Evolutionary conservation across 2,113 vertebrate species (phyloP).

Genomic region (Myotis brandtii): DNA sequence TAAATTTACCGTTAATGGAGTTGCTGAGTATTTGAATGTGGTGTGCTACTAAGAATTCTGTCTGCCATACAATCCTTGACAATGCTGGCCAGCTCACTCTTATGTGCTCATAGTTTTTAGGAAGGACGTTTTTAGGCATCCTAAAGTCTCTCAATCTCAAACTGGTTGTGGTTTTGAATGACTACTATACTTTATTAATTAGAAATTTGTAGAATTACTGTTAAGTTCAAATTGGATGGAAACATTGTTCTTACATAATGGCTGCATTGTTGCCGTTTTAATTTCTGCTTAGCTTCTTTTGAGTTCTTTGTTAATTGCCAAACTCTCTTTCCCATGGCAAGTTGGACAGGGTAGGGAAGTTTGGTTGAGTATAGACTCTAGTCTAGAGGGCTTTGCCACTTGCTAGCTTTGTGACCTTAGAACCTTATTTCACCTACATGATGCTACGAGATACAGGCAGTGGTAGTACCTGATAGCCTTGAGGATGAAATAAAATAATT

Average conservation of each 20-base stretch:
- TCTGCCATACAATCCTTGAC: neutral
- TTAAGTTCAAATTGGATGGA: slow-evolving; percentile 64
- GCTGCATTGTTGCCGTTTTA: slow-evolving; percentile 53
- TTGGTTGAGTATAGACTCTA: neutral
- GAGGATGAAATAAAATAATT: neutral
- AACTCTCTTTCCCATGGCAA: neutral
- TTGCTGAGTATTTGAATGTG: neutral
- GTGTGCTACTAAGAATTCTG: neutral
- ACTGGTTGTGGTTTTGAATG: slow-evolving; percentile 57
- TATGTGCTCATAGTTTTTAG: neutral
- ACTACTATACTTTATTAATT: slow-evolving; percentile 56
- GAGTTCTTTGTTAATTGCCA: slow-evolving; percentile 34
- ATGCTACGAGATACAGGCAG: neutral
- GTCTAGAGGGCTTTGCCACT: neutral
- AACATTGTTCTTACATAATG: slow-evolving; percentile 64
- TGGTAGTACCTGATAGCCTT: neutral
- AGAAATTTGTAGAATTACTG: slow-evolving; percentile 56
- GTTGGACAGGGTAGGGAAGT: neutral
- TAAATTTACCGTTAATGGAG: neutral
- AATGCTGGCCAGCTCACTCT: neutral
- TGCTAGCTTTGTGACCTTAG: neutral
- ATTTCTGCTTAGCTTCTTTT: slow-evolving; percentile 59
- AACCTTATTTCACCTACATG: neutral
- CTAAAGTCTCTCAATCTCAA: slow-evolving; percentile 39
- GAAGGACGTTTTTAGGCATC: neutral